A percentile compares a stretch with the other conserved stretches of the same genome.
These are phyloP conservation scores for Musca domestica DNA, from an alignment of 1,140 invertebrate genomes.

Conservation along the genomic window DNA sequence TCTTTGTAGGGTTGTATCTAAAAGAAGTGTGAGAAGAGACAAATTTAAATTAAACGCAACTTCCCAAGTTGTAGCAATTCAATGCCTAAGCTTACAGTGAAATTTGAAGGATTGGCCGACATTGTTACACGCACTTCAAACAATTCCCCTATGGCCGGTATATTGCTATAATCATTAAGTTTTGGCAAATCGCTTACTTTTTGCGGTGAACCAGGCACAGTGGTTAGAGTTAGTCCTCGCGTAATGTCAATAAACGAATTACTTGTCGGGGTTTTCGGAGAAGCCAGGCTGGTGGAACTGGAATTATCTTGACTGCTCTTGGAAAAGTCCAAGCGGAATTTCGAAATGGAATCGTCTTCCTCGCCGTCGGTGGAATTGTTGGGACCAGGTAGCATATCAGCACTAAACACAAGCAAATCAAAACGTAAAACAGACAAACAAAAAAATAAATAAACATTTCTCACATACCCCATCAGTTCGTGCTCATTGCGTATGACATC, in stretches of 20 bases:
- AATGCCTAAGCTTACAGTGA: constrained; percentile 35
- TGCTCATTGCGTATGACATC: constrained; percentile 45
- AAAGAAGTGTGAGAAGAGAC: no score
- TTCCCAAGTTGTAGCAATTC: neutral
- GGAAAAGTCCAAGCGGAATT: constrained; percentile 5
- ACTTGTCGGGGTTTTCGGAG: constrained; percentile 24
- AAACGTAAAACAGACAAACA: neutral
- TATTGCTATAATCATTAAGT: constrained; percentile 41
- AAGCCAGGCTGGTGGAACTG: constrained; percentile 9
- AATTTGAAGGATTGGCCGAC: constrained; percentile 45
- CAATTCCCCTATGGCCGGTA: constrained; percentile 41
- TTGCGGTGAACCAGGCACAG: constrained; percentile 36
- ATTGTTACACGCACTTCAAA: constrained; percentile 46
- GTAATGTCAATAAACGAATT: constrained; percentile 27
- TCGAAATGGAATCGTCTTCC: neutral
- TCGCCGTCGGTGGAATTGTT: neutral
- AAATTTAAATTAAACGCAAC: no score
- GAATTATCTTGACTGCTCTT: neutral
- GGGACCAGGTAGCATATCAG: constrained; percentile 16
- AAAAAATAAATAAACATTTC: neutral
- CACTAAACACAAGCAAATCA: neutral
- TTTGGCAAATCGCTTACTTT: constrained; percentile 28
- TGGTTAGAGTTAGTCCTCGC: constrained; percentile 22
- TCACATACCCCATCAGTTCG: constrained; percentile 42
- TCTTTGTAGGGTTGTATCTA: constrained; percentile 50